A percentile compares a stretch with the other conserved stretches of the same genome.
Conservation (phyloP, 2,888 invertebrate genomes). For the Eupithecia inturbata region DNA sequence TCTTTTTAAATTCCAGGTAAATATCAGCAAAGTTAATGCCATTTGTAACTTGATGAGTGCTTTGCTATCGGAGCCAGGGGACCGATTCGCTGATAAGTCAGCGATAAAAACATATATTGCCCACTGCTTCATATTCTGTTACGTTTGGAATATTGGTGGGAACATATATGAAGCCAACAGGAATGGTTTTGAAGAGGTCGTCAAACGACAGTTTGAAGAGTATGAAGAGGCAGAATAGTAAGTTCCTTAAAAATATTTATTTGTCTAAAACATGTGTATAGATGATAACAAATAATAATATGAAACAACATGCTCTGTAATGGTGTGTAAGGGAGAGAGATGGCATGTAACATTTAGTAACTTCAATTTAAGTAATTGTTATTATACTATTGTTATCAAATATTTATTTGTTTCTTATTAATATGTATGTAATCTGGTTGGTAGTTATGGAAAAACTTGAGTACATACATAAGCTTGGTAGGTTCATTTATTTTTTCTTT, state of each 20-base stretch:
- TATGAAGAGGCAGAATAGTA: slow-evolving; percentile 86
- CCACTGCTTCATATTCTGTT: slow-evolving; percentile 92
- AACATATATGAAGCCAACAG: slow-evolving; percentile 89
- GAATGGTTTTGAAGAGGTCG: slow-evolving; percentile 87
- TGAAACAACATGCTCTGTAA: neutral
- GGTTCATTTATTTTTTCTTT: too few species aligned
- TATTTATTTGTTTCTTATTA: too few species aligned
- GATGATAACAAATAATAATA: neutral
- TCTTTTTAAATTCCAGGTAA: slow-evolving; percentile 82
- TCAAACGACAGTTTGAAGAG: slow-evolving; percentile 88
- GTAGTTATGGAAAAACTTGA: too few species aligned
- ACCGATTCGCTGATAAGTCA: slow-evolving; percentile 85
- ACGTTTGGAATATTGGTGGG: slow-evolving; percentile 94
- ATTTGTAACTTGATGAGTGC: slow-evolving; percentile 90
- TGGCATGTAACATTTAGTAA: neutral
- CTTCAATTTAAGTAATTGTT: neutral
- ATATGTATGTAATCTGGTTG: too few species aligned
- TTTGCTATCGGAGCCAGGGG: slow-evolving; percentile 86
- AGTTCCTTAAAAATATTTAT: slow-evolving; percentile 39
- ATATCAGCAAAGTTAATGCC: slow-evolving; percentile 91
- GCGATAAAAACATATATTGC: slow-evolving; percentile 86
- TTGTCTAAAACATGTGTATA: neutral
- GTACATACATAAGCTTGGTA: too few species aligned
- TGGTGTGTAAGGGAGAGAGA: too few species aligned
- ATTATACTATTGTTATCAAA: too few species aligned